These are phyloP conservation scores for Ictalurus furcatus DNA, from an alignment of 2,113 vertebrate genomes.

Conservation along the genomic window DNA sequence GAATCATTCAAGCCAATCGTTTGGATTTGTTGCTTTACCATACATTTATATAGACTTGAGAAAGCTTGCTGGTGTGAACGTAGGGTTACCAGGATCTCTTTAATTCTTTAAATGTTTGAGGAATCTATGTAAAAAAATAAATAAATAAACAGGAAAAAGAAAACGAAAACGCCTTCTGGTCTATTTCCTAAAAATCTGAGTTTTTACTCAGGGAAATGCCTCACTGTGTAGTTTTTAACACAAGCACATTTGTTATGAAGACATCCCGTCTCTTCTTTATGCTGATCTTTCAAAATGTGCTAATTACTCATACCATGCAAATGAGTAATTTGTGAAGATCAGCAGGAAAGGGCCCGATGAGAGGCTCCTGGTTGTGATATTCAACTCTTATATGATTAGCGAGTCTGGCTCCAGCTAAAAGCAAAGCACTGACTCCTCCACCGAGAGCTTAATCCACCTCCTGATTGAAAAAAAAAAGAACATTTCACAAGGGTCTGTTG, in stretches of 20 bases:
- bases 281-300: constrained; percentile 39
- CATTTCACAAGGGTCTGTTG: neutral
- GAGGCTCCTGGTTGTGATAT: neutral
- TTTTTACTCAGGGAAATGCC: neutral
- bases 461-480: neutral
- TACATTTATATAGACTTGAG: neutral
- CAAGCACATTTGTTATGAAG: neutral
- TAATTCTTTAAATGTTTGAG: neutral
- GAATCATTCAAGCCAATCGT: neutral
- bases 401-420: constrained; percentile 11
- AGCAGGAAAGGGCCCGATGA: constrained; percentile 39
- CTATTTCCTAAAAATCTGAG: neutral
- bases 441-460: neutral
- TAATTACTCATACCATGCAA: constrained; percentile 34
- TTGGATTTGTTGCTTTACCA: neutral
- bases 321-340: constrained; percentile 26
- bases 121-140: neutral
- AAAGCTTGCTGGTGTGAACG: neutral
- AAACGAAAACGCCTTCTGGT: neutral
- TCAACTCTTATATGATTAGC: constrained; percentile 34
- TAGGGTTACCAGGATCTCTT: neutral
- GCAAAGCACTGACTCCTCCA: neutral
- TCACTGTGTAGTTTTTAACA: constrained; percentile 9
- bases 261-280: neutral
- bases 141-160: neutral